A percentile compares a stretch with the other conserved stretches of the same genome.
phyloP scores from a whole-genome alignment of 64 coral and sea anemone genomes.

The Dendronephthya gigantea region DNA sequence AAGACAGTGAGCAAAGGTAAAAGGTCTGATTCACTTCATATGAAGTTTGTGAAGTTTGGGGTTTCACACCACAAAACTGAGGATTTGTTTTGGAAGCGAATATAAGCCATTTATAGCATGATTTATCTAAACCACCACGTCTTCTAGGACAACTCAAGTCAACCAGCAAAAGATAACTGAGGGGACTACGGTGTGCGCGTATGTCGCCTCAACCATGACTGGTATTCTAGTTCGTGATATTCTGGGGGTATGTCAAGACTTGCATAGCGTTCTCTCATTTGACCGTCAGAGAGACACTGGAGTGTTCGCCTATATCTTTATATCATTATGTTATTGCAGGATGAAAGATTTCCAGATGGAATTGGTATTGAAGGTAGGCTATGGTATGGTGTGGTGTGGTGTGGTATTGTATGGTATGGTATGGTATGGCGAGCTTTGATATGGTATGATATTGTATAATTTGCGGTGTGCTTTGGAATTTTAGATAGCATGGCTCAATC shows the following conservation, averaged over 20 bases:
- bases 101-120: background rate
- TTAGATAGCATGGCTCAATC: constrained; percentile 88
- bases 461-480: no score
- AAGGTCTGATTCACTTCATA: no score
- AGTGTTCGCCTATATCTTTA: no score
- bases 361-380: constrained; percentile 95
- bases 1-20: background rate
- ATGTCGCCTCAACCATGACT: constrained; percentile 67
- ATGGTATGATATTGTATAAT: no score
- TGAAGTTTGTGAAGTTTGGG: no score
- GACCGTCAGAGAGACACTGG: no score
- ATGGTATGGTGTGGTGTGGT: no score
- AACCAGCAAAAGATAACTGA: constrained; percentile 58
- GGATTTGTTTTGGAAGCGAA: background rate
- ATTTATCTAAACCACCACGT: background rate
- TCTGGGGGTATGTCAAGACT: constrained; percentile 80
- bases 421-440: no score
- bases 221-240: constrained; percentile 64
- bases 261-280: no score
- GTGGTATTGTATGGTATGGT: no score
- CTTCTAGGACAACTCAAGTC: constrained; percentile 15
- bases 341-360: constrained; percentile 88
- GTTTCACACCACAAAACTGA: no score
- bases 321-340: constrained; percentile 39
- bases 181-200: constrained; percentile 64